Evolutionary conservation across 2,113 vertebrate species (phyloP).

Genomic region (Vicugna pacos): DNA sequence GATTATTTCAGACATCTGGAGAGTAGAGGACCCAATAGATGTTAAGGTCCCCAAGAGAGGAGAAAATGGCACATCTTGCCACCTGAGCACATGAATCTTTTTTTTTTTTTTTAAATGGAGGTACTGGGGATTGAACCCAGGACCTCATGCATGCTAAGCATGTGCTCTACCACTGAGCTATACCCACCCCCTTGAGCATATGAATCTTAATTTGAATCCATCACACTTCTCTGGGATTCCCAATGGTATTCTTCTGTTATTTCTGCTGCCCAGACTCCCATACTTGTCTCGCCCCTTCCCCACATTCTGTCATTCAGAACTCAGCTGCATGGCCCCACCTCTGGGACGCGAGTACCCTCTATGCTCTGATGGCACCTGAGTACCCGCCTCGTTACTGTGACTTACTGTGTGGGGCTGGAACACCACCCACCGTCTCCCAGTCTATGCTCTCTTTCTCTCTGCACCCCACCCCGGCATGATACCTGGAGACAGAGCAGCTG

Average conservation of each 20-base stretch:
- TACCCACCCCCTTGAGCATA: no score
- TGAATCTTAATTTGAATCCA: neutral
- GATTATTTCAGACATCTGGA: neutral
- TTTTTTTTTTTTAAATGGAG: no score
- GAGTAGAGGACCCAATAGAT: neutral
- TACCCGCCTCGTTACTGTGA: neutral
- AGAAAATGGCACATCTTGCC: neutral
- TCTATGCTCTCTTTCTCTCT: neutral
- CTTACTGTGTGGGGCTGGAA: neutral
- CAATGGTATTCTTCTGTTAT: neutral
- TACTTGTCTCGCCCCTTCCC: no score
- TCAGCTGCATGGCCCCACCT: neutral
- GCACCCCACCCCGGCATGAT: neutral
- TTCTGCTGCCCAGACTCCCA: neutral
- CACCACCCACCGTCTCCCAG: neutral
- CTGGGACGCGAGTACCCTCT: neutral
- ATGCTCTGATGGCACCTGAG: neutral
- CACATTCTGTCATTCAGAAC: neutral
- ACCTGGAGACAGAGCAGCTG: neutral
- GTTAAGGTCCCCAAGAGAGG: neutral
- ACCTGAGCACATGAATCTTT: neutral
- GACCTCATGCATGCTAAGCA: no score
- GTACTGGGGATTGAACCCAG: no score
- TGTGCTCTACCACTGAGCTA: no score
- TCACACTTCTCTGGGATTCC: neutral